Conservation (phyloP, 2,113 vertebrate species). For the Gila orcuttii region DNA sequence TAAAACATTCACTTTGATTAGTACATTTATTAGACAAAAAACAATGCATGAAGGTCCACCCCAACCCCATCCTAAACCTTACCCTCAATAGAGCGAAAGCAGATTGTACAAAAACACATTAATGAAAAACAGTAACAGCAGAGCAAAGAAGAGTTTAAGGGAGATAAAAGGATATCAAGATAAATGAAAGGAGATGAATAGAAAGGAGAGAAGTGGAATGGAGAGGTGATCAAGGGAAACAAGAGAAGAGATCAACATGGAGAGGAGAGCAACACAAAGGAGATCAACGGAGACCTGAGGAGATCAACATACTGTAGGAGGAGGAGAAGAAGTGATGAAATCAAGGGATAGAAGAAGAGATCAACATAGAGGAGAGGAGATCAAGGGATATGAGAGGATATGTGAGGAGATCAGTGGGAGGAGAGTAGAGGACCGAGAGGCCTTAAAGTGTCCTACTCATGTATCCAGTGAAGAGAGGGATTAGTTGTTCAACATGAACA, state of each 20-base stretch:
- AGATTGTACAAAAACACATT: not conserved
- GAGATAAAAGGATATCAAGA: not conserved
- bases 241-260: not conserved
- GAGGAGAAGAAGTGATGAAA: not conserved
- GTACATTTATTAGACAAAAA: not conserved
- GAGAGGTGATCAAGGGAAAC: not conserved
- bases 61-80: not conserved
- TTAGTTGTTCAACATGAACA: constrained; percentile 59
- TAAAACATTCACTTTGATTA: too few relatives aligned
- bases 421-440: constrained; percentile 5
- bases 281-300: not conserved
- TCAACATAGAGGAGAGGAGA: constrained; percentile 42
- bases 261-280: not conserved
- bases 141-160: not conserved
- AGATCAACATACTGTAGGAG: not conserved
- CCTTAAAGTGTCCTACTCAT: constrained; percentile 57
- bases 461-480: constrained; percentile 65
- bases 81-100: not conserved
- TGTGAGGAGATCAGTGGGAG: not conserved
- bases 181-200: not conserved
- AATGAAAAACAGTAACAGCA: not conserved
- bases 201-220: not conserved
- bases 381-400: constrained; percentile 27
- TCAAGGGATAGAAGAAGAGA: not conserved
- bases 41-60: not conserved